Conservation (phyloP, 2,113 vertebrate species). For the Archilochus colubris region DNA sequence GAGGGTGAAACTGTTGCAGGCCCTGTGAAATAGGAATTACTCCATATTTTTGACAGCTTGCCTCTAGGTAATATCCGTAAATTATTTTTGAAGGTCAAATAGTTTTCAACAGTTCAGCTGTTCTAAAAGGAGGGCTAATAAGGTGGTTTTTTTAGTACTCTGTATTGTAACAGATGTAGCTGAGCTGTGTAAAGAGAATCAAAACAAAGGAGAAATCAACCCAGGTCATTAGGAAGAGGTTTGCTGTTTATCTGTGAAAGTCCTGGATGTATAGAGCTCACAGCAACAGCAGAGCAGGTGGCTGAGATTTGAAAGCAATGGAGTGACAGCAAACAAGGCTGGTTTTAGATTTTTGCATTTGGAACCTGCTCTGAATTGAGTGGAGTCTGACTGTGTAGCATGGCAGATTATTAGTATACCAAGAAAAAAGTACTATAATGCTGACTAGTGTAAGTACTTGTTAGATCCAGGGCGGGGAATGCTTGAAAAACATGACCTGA, state of each 20-base stretch:
- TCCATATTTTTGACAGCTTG: not conserved
- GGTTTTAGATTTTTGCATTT: not conserved
- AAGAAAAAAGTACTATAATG: not conserved
- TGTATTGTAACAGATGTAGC: not conserved
- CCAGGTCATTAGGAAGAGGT: not conserved
- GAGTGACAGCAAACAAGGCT: not conserved
- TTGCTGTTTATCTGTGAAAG: not conserved
- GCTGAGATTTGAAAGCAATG: not conserved
- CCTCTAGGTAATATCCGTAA: not conserved
- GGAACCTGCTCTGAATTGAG: not conserved
- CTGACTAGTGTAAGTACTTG: not conserved
- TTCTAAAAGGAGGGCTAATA: not conserved
- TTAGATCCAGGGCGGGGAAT: not conserved
- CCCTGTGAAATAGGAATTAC: not conserved
- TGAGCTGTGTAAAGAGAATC: not conserved
- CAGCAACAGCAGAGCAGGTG: not conserved
- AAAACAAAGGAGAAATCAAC: not conserved
- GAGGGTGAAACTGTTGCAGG: not conserved
- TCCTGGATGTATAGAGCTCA: not conserved
- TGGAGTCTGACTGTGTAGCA: not conserved
- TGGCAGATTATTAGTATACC: rapidly evolving
- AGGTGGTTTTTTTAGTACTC: not conserved
- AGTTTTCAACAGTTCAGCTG: not conserved
- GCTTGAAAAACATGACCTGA: not conserved
- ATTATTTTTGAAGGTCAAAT: not conserved